phyloP scores from a whole-genome alignment of 2,113 vertebrate species.

The Gymnobelideus leadbeateri region DNA sequence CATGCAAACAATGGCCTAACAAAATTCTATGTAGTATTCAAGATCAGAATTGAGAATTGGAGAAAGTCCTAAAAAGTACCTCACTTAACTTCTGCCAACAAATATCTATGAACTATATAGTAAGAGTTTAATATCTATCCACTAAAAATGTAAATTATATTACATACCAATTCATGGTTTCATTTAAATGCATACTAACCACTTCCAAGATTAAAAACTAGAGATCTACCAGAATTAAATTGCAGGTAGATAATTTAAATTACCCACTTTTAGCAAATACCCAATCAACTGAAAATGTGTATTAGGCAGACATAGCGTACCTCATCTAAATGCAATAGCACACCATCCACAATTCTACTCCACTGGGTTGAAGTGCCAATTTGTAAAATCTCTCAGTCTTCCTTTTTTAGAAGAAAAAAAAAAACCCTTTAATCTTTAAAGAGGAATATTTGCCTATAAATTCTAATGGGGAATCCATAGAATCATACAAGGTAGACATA shows the following conservation, averaged over 20 bases:
- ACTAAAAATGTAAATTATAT: slow-evolving; percentile 62
- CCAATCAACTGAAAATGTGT: slow-evolving; percentile 53
- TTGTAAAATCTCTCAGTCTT: neutral
- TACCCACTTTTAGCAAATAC: slow-evolving; percentile 51
- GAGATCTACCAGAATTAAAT: slow-evolving; percentile 71
- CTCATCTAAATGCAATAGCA: neutral
- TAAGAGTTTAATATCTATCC: slow-evolving; percentile 51
- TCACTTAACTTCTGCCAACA: slow-evolving; percentile 34
- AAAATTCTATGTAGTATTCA: neutral
- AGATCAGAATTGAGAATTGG: slow-evolving; percentile 20
- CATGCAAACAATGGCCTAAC: neutral
- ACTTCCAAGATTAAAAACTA: slow-evolving; percentile 64
- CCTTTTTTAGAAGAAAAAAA: slow-evolving; percentile 14
- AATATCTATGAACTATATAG: slow-evolving; percentile 54
- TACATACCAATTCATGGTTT: slow-evolving; percentile 53
- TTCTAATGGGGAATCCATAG: slow-evolving; percentile 35
- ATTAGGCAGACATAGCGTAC: slow-evolving; percentile 1
- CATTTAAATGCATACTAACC: slow-evolving; percentile 62
- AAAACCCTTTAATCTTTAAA: neutral
- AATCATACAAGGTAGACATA: slow-evolving; percentile 33
- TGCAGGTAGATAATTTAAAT: slow-evolving; percentile 65
- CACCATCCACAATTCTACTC: neutral
- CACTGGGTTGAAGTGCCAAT: neutral
- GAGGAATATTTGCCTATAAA: slow-evolving; percentile 29
- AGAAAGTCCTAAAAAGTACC: slow-evolving; percentile 50